These are phyloP conservation scores for Machimus rusticus DNA, from an alignment of 2,888 invertebrate species.

Conservation along the genomic window DNA sequence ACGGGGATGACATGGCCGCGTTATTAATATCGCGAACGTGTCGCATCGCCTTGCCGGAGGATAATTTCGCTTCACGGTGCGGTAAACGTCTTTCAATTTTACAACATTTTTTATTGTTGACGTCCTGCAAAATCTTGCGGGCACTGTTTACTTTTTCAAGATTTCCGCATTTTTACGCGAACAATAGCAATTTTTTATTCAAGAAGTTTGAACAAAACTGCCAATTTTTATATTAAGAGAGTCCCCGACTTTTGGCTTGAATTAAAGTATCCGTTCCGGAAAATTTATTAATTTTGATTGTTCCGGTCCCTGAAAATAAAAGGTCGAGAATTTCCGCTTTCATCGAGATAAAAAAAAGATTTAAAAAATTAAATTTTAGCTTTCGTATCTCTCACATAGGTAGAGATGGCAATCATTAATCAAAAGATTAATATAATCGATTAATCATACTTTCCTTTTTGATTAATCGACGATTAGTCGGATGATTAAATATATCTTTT, in stretches of 20 bases:
- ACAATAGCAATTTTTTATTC: background rate
- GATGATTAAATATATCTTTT: too few relatives aligned
- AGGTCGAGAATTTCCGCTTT: background rate
- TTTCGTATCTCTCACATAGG: too few relatives aligned
- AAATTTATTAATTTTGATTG: background rate
- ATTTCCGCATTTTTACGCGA: background rate
- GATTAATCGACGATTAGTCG: too few relatives aligned
- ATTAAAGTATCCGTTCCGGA: background rate
- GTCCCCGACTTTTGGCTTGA: background rate
- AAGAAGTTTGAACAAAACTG: background rate
- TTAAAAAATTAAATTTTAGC: too few relatives aligned
- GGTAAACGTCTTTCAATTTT: background rate
- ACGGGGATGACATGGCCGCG: background rate
- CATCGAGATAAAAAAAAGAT: too few relatives aligned
- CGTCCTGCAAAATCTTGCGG: background rate
- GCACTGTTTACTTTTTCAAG: background rate
- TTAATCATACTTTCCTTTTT: too few relatives aligned
- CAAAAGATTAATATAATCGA: too few relatives aligned
- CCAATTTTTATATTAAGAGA: background rate
- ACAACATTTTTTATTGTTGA: background rate
- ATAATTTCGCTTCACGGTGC: background rate
- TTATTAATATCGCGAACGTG: background rate
- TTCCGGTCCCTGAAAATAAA: background rate
- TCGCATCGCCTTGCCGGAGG: background rate
- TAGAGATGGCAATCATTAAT: too few relatives aligned